Evolutionary conservation across 2,797 vertebrate species (phyloP), one percentile per base, ranked within the genome.

Genomic region (Sebastolobus alascanus): DNA sequence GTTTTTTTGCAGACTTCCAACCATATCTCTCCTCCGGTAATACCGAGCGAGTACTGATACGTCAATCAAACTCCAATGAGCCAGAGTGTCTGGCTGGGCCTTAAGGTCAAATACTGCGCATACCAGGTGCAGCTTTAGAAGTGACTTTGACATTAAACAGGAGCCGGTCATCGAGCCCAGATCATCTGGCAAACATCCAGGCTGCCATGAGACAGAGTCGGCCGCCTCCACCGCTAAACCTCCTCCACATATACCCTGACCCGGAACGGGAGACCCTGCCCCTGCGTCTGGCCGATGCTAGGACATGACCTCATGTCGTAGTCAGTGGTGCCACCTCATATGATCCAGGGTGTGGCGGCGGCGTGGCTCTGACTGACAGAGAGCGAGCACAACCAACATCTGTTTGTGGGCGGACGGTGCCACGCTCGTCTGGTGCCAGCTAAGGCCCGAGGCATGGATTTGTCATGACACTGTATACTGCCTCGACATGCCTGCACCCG

Each of bases 131-230:
- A 83, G 86, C 91, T 94, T 93, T 92, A 91, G 88, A 93, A 92
- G 90, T 91, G 89, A 92, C 93, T 92, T 84, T 93, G 92, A 94
- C 94, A 93, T 94, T 94, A 93, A 91, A 87, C 93, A 93, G 93
- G 87, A 94, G 92, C 88, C 90, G 83, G 89, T 87, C 90, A 84
- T 89, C 89, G 77, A 84, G 89, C 82, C 73, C 2, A 75, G 79
- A 89, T 91, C 89, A 87, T 88, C 90, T 89, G 93, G 94, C 86
- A 89, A 87, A 61, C 82, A 68, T 91, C 91, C 93, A 89, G 77
- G 70, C 78, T 78, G 84, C 75, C 73, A 79, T 75, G 84, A 92
- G 90, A 90, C 82, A 55, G 67, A 79, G 81, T 56, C 65, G 29
- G 63, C 79, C 20, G 71, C 84, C 84, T 80, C 81, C 56, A 37